Evolutionary conservation across 1,140 invertebrate species (phyloP).

Genomic region (Pollicipes pollicipes): DNA sequence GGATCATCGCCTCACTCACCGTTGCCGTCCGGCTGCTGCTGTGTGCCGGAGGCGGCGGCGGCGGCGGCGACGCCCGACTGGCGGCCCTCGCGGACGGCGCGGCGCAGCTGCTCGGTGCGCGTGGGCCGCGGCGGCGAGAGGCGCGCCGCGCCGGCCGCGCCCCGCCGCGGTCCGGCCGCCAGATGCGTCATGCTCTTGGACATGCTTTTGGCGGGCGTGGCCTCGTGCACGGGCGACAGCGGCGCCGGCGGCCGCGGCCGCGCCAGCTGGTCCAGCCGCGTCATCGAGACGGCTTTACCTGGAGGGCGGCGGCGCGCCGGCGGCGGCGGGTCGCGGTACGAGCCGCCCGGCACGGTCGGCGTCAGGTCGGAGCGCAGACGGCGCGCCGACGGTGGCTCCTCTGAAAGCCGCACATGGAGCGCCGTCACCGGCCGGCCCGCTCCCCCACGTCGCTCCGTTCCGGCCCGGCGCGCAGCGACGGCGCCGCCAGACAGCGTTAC

Average conservation of each 20-base stretch:
- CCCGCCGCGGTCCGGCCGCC: constrained; percentile 18
- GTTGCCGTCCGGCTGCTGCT: neutral
- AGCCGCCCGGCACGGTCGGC: constrained; percentile 53
- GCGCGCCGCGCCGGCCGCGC: constrained; percentile 31
- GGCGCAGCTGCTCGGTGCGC: constrained; percentile 35
- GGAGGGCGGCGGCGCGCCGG: constrained; percentile 23
- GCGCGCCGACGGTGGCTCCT: constrained; percentile 21
- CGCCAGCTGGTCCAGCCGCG: constrained; percentile 64
- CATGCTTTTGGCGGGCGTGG: constrained; percentile 36
- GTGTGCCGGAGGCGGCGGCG: no score
- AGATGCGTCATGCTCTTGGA: constrained; percentile 32
- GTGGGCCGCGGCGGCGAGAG: constrained; percentile 31
- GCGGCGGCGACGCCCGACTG: neutral
- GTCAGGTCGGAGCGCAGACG: constrained; percentile 72
- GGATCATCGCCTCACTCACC: neutral
- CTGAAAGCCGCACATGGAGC: neutral
- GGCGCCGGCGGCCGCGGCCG: constrained; percentile 38
- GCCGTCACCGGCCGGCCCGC: neutral
- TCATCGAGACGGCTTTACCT: constrained; percentile 73
- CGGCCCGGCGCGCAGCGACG: no score
- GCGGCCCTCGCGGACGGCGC: constrained; percentile 29
- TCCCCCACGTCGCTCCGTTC: no score
- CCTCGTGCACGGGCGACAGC: constrained; percentile 21
- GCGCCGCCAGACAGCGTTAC: no score
- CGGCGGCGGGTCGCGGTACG: constrained; percentile 15